A percentile compares a stretch with the other conserved stretches of the same genome.
phyloP scores from a whole-genome alignment of 2,888 invertebrate genomes.

The Maniola hyperantus region DNA sequence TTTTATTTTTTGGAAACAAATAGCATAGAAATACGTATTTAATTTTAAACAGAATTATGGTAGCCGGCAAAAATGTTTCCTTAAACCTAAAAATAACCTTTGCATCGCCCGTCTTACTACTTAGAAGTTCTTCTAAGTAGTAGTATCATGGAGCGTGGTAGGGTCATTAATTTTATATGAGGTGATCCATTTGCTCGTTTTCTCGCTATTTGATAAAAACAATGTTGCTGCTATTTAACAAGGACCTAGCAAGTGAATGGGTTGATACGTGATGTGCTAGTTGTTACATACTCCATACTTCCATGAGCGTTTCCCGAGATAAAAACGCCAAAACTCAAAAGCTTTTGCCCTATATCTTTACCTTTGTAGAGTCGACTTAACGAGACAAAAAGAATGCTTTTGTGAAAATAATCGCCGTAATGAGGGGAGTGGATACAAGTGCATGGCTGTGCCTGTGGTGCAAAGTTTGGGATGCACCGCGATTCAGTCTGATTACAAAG shows the following conservation, averaged over 20 bases:
- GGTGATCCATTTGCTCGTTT: too few relatives aligned
- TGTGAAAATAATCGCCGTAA: constrained; percentile 18
- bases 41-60: too few relatives aligned
- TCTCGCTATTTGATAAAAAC: not conserved
- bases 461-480: not conserved
- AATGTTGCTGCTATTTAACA: not conserved
- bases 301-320: not conserved
- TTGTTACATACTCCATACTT: not conserved
- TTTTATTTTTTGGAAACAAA: too few relatives aligned
- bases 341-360: constrained; percentile 13
- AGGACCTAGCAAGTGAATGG: not conserved
- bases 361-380: constrained; percentile 5
- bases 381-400: constrained; percentile 13
- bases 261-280: too few relatives aligned
- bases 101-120: too few relatives aligned
- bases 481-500: not conserved
- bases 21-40: too few relatives aligned
- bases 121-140: too few relatives aligned
- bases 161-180: too few relatives aligned
- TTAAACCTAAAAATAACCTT: too few relatives aligned
- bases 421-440: not conserved
- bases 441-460: not conserved
- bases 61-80: too few relatives aligned
- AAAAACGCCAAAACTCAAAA: constrained; percentile 16
- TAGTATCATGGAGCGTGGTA: too few relatives aligned